Base-by-base conservation (phyloP, 2,113 vertebrate genomes). In the Xiphophorus couchianus region DNA sequence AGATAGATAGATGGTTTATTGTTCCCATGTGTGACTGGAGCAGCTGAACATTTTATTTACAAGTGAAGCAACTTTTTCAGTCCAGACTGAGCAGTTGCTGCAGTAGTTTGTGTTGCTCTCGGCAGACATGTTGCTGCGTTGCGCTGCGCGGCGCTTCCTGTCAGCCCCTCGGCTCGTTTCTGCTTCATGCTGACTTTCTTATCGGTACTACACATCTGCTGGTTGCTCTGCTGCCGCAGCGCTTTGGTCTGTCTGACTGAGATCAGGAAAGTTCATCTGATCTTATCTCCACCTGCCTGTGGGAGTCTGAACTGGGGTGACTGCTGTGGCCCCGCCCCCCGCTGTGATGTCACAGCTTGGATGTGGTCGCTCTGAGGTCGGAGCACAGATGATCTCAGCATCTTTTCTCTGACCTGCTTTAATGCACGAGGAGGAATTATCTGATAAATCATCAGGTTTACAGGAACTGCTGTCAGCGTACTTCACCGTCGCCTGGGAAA, bases 381-480 rank as follows among this genome's bases (percentile, higher is more conserved):
- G 66, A 67, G 14, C 44, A 25, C 17, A 68, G 33, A n/a, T 4
- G n/a, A 28, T 82, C 84, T 84, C 88, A 87, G 88, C 85, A 79
- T 28, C 31, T 81, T 75, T 4, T 13, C 10, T 71, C 30, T 83
- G 86, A 85, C 86, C 88, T 83, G 15, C 7, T 86, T 90, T 65
- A 13, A 27, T 25, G 44, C 6, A 39, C 27, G 3, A 35, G 0
- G 1, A 61, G 19, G 12, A 28, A 14, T 0, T 0, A 44, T 48
- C 62, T 48, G 60, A 76, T 69, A 22, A 42, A 22, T 66, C 42
- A 13, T 22, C 48, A 5, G 44, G 37, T 8, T 88, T 86, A 66
- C 84, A 7, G 13, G 69, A 76, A 85, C 17, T 19, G 37, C 8
- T 0, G 63, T 86, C 85, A 80, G 78, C 71, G 30, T 11, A 69